These are phyloP conservation scores for Proctacanthus coquilletti DNA, from an alignment of 1,140 invertebrate genomes.

Conservation along the genomic window DNA sequence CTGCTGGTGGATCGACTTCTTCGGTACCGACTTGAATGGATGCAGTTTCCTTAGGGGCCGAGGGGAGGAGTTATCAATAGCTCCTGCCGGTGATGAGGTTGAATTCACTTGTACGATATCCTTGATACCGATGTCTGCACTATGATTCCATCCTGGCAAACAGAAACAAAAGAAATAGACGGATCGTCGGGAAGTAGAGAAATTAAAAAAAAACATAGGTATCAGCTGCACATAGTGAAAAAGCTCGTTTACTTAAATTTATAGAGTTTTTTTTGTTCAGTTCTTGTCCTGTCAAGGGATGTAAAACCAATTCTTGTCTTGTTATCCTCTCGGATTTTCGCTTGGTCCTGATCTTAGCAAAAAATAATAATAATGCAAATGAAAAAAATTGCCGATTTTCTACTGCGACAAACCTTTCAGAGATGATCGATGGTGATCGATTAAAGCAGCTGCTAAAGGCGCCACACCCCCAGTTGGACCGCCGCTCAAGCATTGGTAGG, in stretches of 20 bases:
- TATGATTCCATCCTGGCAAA: conserved; percentile 24
- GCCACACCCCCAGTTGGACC: conserved; percentile 18
- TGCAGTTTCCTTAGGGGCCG: conserved; percentile 33
- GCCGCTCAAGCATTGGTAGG: conserved; percentile 9
- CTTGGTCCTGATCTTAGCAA: too few species aligned
- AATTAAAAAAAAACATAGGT: background rate
- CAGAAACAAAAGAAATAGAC: conserved; percentile 1
- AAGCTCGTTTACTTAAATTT: background rate
- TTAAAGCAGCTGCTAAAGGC: conserved; percentile 33
- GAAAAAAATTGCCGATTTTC: too few species aligned
- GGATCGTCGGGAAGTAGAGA: background rate
- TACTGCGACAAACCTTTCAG: conserved; percentile 22
- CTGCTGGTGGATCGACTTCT: conserved; percentile 20
- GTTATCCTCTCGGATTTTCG: too few species aligned
- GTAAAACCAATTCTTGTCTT: too few species aligned
- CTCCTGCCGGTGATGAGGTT: conserved; percentile 11
- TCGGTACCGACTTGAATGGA: conserved; percentile 32
- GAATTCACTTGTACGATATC: conserved; percentile 11
- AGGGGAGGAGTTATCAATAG: conserved; percentile 24
- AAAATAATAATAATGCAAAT: too few species aligned
- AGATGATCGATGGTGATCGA: conserved; percentile 31
- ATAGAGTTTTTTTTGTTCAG: too few species aligned
- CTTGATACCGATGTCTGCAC: conserved; percentile 17
- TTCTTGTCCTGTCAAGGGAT: too few species aligned
- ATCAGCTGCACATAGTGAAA: background rate